Percentiles rank a stretch among this genome's conserved stretches.
These are phyloP conservation scores for Hafferia zeledoni DNA, from an alignment of 2,797 vertebrate species.

Conservation along the genomic window DNA sequence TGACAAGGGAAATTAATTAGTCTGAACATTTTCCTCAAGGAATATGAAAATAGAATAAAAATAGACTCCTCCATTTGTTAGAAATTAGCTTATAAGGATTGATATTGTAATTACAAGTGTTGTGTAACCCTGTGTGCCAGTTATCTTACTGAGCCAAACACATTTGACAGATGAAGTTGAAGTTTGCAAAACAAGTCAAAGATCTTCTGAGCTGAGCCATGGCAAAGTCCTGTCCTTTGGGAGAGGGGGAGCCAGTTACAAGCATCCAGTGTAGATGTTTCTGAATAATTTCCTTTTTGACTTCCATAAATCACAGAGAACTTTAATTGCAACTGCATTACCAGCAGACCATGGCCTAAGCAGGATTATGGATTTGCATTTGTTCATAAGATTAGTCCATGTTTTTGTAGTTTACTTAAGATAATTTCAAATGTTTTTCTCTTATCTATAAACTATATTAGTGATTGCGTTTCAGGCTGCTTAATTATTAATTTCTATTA, in stretches of 20 bases:
- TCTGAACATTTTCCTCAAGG: slow-evolving; percentile 3
- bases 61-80: not conserved
- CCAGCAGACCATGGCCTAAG: slow-evolving; percentile 26
- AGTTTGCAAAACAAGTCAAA: slow-evolving; percentile 41
- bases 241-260: not conserved
- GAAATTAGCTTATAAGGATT: not conserved
- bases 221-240: not conserved
- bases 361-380: slow-evolving; percentile 23
- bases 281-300: slow-evolving; percentile 37
- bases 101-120: not conserved
- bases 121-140: not conserved
- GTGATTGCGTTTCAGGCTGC: not conserved
- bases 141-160: not conserved
- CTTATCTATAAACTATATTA: slow-evolving; percentile 8
- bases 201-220: slow-evolving; percentile 2
- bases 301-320: slow-evolving; percentile 48
- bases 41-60: slow-evolving; percentile 26
- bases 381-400: not conserved
- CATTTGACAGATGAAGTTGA: not conserved
- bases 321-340: slow-evolving; percentile 47
- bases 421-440: not conserved
- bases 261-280: not conserved
- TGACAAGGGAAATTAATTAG: not conserved
- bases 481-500: slow-evolving; percentile 3
- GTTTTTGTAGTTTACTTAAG: not conserved